Evolutionary conservation across 2,797 vertebrate genomes (phyloP).

Genomic region (Chelon auratus): DNA sequence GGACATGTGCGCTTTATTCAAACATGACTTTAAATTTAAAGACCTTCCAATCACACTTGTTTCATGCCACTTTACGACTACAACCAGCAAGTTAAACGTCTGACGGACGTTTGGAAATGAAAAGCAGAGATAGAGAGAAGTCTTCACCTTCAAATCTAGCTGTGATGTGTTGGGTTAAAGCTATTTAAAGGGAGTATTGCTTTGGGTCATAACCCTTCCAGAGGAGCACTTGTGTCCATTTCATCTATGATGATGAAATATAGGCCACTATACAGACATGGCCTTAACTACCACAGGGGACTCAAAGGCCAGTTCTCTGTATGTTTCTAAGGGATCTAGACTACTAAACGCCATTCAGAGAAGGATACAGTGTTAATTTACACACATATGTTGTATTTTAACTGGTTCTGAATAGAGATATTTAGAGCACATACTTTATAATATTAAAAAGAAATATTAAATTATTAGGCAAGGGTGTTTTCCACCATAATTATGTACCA

Average conservation of each 20-base stretch:
- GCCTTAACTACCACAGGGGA: not conserved
- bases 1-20: conserved; percentile 38
- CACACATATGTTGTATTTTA: too few relatives aligned
- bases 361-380: too few relatives aligned
- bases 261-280: not conserved
- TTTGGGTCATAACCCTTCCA: not conserved
- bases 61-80: conserved; percentile 7
- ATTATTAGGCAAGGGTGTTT: too few relatives aligned
- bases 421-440: too few relatives aligned
- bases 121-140: too few relatives aligned
- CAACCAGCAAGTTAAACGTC: not conserved
- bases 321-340: not conserved
- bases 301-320: not conserved
- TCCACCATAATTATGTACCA: not conserved
- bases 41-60: conserved; percentile 17
- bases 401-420: too few relatives aligned
- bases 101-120: too few relatives aligned
- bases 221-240: not conserved
- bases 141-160: not conserved
- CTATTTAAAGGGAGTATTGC: not conserved
- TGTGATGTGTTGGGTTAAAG: not conserved
- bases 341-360: not conserved
- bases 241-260: not conserved
- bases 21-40: conserved; percentile 19
- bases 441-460: too few relatives aligned